Evolutionary conservation across 2,113 vertebrate genomes (phyloP), one percentile per base, ranked within the genome.

Genomic region (Cnemophilus loriae): DNA sequence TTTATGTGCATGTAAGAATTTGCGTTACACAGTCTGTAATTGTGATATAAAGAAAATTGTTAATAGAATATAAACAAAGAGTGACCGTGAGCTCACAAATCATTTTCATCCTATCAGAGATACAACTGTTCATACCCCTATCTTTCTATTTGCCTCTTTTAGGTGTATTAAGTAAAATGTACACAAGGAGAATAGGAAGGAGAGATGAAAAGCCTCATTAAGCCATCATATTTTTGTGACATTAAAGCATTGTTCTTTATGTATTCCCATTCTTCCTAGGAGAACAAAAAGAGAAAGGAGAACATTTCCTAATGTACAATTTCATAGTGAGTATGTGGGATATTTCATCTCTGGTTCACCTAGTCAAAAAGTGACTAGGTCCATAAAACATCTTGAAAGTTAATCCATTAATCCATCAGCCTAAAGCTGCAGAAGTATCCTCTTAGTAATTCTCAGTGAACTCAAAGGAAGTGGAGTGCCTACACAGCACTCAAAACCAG

Each of bases 121-220:
- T 65, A n/a, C 1, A 60, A 44, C 27, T 76, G 18, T 35, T 71
- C 44, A 21, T 42, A 30, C 5, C 28, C 5, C 14, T 76, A 0
- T 37, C 50, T 64, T 81, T 55, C 16, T 53, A 10, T 79, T 79
- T 71, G 1, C 7, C 47, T 19, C n/a, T 67, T 78, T 53, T 46
- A 53, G 61, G 30, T 6, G 2, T 26, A 79, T 60, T 79, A 87
- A 84, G 17, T 56, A 76, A 89, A 92, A 94, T 30, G 18, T 75
- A 87, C 12, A 44, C 10, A 86, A 63, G 24, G 52, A 89, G 19
- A 86, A 65, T 3, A 71, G 35, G 32, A 49, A 84, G 68, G 13
- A 92, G 24, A 71, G 61, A 87, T 92, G 30, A 95, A 96, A 87
- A 93, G 73, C 37, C 42, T 63, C 37, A 71, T 73, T 95, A 92